Percentiles rank a stretch among this genome's conserved stretches.
Conservation (phyloP, 1,140 invertebrate genomes). For the Choristoneura fumiferana region DNA sequence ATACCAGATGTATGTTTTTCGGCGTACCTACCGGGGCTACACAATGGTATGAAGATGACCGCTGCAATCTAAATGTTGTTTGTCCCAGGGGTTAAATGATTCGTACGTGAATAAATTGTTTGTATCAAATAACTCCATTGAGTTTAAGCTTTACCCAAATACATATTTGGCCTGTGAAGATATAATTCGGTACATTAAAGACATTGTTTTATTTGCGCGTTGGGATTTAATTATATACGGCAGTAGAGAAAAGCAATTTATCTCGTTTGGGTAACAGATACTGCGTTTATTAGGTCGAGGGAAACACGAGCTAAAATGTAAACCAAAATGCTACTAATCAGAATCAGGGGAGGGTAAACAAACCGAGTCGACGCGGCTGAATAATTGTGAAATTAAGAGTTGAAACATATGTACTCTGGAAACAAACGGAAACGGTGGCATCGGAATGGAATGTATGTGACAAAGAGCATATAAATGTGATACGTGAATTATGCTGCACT, state of each 20-base stretch:
- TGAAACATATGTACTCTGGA: not conserved
- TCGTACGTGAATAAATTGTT: not conserved
- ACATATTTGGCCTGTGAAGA: conserved; percentile 13
- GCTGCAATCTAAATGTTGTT: too few species aligned
- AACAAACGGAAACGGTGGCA: not conserved
- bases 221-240: conserved; percentile 16
- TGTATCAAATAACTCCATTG: conserved; percentile 10
- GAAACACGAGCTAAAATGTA: conserved; percentile 15
- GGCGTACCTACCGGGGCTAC: too few species aligned
- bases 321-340: conserved; percentile 16
- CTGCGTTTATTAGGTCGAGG: conserved; percentile 16
- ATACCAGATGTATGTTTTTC: too few species aligned
- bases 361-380: not conserved
- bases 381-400: not conserved
- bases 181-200: conserved; percentile 18
- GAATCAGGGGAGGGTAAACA: not conserved
- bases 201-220: conserved; percentile 16
- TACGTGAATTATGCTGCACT: conserved; percentile 26
- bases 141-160: not conserved
- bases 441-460: not conserved
- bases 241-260: conserved; percentile 14
- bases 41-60: too few species aligned
- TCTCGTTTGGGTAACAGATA: conserved; percentile 18
- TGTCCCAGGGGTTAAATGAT: not conserved
- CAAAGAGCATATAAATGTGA: not conserved